Evolutionary conservation across 2,113 vertebrate genomes (phyloP), one percentile per base, ranked within the genome.

Genomic region (Silurus asotus): DNA sequence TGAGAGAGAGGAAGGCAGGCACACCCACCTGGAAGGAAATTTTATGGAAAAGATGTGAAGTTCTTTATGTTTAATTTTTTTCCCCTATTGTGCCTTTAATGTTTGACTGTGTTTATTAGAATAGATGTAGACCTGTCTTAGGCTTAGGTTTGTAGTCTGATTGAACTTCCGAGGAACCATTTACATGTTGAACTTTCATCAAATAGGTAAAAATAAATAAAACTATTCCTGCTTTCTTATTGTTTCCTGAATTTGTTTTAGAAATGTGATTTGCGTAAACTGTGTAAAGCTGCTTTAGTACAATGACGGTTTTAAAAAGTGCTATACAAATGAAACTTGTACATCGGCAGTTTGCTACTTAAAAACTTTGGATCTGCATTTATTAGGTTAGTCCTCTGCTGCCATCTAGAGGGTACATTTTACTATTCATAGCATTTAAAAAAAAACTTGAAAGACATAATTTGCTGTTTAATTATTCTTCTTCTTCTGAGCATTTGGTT

Each of bases 21-120:
- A 85, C 74, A 64, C 90, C 86, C 89, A 80, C 78, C 78, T 90
- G 88, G 90, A 90, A 23, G 48, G 15, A 56, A 69, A 67, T 28
- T 19, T n/a, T 48, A 65, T 56, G 49, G 28, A 55, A 82, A 67
- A 20, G 23, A 49, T 20, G 55, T 79, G 8, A 58, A 55, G 15
- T 76, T 55, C 6, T 15, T 53, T 76, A 15, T 15, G 11, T 51
- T 56, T 4, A 5, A 37, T 20, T 80, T 11, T 61, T 37, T 2
- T 37, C 15, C 37, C 53, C 7, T 59, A 17, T 45, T 20, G 28
- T 79, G 25, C 6, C n/a, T 56, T 75, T 56, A 77, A 28, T 77
- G 10, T 76, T 53, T 76, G 8, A 19, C 15, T 20, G 20, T 69
- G 25, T 37, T 58, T 15, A 78, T 37, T 58, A 28, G 13, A 37